Conservation (phyloP, 1,140 invertebrate species). For the Musca domestica region DNA sequence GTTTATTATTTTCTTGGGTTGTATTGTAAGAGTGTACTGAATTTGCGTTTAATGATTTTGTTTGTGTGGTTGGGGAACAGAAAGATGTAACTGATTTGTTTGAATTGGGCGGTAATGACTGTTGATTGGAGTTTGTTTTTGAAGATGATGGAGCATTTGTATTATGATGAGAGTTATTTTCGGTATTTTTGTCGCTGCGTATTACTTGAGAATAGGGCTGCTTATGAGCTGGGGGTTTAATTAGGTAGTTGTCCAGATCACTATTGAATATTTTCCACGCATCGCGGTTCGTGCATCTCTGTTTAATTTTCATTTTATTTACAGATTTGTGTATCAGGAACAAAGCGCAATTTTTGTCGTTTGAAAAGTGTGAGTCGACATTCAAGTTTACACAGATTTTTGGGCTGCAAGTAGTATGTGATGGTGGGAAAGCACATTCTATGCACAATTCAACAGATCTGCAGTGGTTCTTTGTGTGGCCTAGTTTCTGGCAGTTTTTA, state of each 20-base stretch:
- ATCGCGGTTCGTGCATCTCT: background rate
- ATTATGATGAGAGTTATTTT: background rate
- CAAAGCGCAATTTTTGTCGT: background rate
- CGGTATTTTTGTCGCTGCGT: no score
- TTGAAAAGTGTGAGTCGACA: background rate
- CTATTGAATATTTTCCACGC: conserved; percentile 7
- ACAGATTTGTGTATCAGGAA: background rate
- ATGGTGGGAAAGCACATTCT: conserved; percentile 2
- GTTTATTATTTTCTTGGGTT: no score
- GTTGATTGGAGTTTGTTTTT: no score
- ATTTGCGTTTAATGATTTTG: background rate
- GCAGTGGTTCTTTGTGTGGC: conserved; percentile 3
- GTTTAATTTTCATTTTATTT: background rate
- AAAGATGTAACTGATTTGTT: background rate
- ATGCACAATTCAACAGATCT: background rate
- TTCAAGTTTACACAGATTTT: conserved; percentile 9
- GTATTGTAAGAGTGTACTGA: background rate
- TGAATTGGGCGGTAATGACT: no score
- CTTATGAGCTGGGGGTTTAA: no score
- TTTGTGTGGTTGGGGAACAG: background rate
- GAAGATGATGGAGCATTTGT: background rate
- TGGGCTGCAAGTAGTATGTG: background rate
- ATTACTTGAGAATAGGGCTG: no score
- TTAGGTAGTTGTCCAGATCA: background rate
- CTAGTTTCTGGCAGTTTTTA: conserved; percentile 7